A percentile compares a stretch with the other conserved stretches of the same genome.
These are phyloP conservation scores for Venustoraphidia nigricollis DNA, from an alignment of 2,888 invertebrate genomes.

Conservation along the genomic window DNA sequence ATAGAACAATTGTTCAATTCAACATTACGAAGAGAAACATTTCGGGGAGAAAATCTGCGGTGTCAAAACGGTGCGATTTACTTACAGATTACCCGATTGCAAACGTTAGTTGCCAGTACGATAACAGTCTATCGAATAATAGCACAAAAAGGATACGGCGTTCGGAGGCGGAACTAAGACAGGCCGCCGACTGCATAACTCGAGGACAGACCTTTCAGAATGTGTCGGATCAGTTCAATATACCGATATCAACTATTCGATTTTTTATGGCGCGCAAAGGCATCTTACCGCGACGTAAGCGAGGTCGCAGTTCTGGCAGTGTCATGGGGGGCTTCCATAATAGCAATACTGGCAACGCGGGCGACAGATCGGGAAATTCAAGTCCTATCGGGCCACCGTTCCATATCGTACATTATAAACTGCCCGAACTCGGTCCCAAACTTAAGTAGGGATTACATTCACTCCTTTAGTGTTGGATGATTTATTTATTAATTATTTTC, in stretches of 20 bases:
- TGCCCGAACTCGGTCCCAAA: constrained; percentile 44
- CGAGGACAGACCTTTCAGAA: constrained; percentile 77
- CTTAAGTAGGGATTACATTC: constrained; percentile 21
- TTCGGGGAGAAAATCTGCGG: too few relatives aligned
- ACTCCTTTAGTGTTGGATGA: constrained; percentile 1
- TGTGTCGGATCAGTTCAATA: constrained; percentile 73
- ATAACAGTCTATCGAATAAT: constrained; percentile 21
- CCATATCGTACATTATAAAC: constrained; percentile 62
- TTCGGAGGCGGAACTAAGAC: constrained; percentile 59
- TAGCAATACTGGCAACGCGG: constrained; percentile 25
- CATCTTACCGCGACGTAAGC: constrained; percentile 60
- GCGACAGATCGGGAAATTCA: constrained; percentile 28
- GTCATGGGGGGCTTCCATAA: constrained; percentile 12
- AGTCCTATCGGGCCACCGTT: constrained; percentile 58
- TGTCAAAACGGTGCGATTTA: not conserved
- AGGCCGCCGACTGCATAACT: constrained; percentile 75
- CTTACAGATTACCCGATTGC: constrained; percentile 31
- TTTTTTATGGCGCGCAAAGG: constrained; percentile 82
- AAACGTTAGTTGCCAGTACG: constrained; percentile 49
- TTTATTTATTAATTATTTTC: not conserved
- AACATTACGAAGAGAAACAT: too few relatives aligned
- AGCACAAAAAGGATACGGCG: constrained; percentile 45
- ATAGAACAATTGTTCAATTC: too few relatives aligned
- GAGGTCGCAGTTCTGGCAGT: constrained; percentile 48
- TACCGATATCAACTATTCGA: constrained; percentile 71